Conservation (phyloP, 2,888 invertebrate species). For the Trichogramma evanescens region DNA sequence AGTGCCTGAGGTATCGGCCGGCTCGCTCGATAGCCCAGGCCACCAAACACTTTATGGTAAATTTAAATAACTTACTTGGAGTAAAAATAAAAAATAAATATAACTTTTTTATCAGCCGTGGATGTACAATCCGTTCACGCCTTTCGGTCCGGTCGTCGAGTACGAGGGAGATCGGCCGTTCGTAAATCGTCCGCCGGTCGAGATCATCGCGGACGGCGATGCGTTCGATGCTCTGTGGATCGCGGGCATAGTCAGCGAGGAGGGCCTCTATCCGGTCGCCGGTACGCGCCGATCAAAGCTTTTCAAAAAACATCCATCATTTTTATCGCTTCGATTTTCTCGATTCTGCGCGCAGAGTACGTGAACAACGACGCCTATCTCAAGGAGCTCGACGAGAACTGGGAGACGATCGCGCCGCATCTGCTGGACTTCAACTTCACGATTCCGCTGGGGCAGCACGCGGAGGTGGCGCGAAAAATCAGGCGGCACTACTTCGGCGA, state of each 20-base stretch:
- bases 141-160: constrained; percentile 69
- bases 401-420: constrained; percentile 53
- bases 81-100: neutral
- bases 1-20: constrained; percentile 59
- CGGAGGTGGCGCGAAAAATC: constrained; percentile 49
- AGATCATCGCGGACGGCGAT: constrained; percentile 55
- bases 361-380: constrained; percentile 44
- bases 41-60: constrained; percentile 54
- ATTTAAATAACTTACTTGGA: neutral
- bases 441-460: constrained; percentile 44
- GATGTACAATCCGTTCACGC: constrained; percentile 62
- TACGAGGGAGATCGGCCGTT: constrained; percentile 54
- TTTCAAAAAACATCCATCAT: neutral
- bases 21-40: constrained; percentile 56
- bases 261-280: constrained; percentile 68
- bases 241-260: constrained; percentile 57
- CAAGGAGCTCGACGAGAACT: constrained; percentile 50
- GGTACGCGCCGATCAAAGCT: constrained; percentile 47
- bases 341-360: constrained; percentile 22
- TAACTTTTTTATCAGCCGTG: constrained; percentile 46
- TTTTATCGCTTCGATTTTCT: neutral
- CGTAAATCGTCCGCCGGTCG: constrained; percentile 59
- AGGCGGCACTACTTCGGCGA: constrained; percentile 51
- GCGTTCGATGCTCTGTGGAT: constrained; percentile 64
- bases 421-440: constrained; percentile 56